A percentile compares a stretch with the other conserved stretches of the same genome.
phyloP scores from a whole-genome alignment of 2,888 invertebrate genomes.

The Xestia sexstrigata region DNA sequence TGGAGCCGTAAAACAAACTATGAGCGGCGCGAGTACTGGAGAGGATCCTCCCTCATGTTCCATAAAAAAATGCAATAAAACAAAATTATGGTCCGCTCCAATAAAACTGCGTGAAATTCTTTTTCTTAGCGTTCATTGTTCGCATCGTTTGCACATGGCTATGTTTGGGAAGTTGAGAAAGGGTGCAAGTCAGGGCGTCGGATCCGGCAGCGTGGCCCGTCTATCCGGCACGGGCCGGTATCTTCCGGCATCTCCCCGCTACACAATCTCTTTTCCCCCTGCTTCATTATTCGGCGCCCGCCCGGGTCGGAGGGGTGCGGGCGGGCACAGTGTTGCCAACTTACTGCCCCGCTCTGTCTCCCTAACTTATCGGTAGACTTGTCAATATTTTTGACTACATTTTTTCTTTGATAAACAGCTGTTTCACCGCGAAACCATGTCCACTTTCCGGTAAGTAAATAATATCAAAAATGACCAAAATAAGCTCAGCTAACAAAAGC shows the following conservation, averaged over 20 bases:
- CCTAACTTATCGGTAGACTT: conserved; percentile 25
- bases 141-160: conserved; percentile 67
- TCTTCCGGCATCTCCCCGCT: conserved; percentile 81
- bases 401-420: neutral
- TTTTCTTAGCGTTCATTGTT: conserved; percentile 60
- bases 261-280: conserved; percentile 78
- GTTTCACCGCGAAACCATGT: neutral
- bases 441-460: neutral
- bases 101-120: conserved; percentile 56
- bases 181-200: conserved; percentile 69
- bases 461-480: neutral
- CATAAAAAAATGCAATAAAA: conserved; percentile 65
- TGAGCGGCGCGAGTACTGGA: conserved; percentile 39
- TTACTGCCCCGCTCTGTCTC: conserved; percentile 14
- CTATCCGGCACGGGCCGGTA: conserved; percentile 80
- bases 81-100: conserved; percentile 59
- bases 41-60: conserved; percentile 38
- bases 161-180: conserved; percentile 70
- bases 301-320: conserved; percentile 86
- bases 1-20: conserved; percentile 62
- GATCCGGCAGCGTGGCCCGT: conserved; percentile 74
- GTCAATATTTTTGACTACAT: neutral
- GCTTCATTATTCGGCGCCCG: conserved; percentile 83
- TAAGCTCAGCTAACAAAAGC: neutral
- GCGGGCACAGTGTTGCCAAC: conserved; percentile 78